These are phyloP conservation scores for Dynastes maya DNA, from an alignment of 2,888 invertebrate genomes.

Conservation along the genomic window DNA sequence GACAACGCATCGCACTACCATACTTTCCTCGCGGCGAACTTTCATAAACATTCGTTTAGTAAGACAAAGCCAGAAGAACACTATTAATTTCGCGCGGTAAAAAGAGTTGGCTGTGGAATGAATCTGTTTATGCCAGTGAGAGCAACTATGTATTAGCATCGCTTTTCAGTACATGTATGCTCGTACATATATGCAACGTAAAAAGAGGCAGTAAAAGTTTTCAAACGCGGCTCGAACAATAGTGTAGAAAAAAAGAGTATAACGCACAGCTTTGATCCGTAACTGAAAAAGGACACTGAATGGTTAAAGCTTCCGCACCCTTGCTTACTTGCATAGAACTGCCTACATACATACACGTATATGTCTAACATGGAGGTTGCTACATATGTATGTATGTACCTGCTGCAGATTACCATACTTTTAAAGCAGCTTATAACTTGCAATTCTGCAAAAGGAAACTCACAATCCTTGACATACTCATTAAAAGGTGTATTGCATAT, in stretches of 20 bases:
- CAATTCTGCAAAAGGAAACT: too few relatives aligned
- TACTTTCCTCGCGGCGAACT: background rate
- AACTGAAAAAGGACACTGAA: constrained; percentile 1
- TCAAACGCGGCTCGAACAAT: background rate
- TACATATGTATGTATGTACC: too few relatives aligned
- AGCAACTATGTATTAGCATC: background rate
- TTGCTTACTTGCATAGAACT: background rate
- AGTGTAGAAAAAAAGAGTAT: background rate
- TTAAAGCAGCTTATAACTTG: too few relatives aligned
- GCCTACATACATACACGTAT: background rate
- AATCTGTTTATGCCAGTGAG: background rate
- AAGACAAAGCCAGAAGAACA: background rate
- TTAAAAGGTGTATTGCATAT: too few relatives aligned
- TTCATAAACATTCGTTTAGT: constrained; percentile 13
- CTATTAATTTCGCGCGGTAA: constrained; percentile 10
- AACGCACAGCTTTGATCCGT: constrained; percentile 5
- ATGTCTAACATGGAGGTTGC: background rate
- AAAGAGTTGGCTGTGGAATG: background rate
- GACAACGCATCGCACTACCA: background rate
- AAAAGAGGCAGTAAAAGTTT: background rate
- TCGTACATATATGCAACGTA: background rate
- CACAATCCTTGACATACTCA: too few relatives aligned
- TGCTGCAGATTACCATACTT: too few relatives aligned
- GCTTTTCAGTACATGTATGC: background rate
- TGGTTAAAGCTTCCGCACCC: constrained; percentile 6